Conservation (phyloP, 2,888 invertebrate genomes). For the Tiphia femorata region DNA sequence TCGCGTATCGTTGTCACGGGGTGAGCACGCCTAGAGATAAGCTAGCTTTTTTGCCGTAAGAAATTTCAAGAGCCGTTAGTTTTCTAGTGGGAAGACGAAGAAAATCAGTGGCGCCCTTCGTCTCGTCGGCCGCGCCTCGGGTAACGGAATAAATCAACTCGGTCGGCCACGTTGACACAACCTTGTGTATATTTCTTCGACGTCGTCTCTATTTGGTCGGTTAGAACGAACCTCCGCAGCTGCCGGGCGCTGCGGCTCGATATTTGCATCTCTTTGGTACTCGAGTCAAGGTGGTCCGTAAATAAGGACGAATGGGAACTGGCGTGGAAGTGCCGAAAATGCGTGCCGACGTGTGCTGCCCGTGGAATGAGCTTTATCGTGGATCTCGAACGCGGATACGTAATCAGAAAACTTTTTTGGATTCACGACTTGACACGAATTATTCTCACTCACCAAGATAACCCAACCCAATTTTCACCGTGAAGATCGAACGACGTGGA, state of each 20-base stretch:
- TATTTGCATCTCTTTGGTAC: conserved; percentile 12
- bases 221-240: not conserved
- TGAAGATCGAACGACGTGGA: too few species aligned
- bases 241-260: not conserved
- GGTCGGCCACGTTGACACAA: conserved; percentile 10
- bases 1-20: too few species aligned
- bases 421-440: too few species aligned
- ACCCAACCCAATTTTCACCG: too few species aligned
- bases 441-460: too few species aligned
- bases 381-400: too few species aligned
- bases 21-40: too few species aligned
- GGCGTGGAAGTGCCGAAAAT: not conserved
- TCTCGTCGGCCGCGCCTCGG: conserved; percentile 4
- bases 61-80: too few species aligned
- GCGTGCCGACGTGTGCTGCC: too few species aligned
- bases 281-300: conserved; percentile 6
- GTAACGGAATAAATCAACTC: conserved; percentile 15
- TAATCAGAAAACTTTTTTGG: too few species aligned
- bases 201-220: conserved; percentile 8
- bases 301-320: conserved; percentile 2
- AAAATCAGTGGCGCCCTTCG: not conserved
- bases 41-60: too few species aligned
- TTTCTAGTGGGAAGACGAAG: not conserved
- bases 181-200: conserved; percentile 1
- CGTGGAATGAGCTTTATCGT: too few species aligned